Evolutionary conservation across 2,888 invertebrate species (phyloP).

Genomic region (Caenorhabditis virilis): DNA sequence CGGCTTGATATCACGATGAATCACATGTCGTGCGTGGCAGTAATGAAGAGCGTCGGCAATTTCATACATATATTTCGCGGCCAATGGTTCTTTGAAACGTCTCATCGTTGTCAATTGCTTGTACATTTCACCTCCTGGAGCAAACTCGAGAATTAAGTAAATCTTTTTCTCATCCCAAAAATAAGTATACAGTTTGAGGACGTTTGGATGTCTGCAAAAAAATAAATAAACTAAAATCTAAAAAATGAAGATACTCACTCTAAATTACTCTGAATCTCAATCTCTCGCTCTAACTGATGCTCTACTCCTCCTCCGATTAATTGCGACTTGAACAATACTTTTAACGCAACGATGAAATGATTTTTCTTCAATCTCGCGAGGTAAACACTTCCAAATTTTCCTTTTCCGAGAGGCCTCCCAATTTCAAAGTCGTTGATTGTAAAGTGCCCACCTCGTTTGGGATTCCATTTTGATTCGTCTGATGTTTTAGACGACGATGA

Average conservation of each 20-base stretch:
- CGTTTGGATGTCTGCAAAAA: slow-evolving; percentile 67
- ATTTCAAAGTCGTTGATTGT: slow-evolving; percentile 29
- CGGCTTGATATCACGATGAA: slow-evolving; percentile 67
- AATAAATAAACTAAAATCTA: neutral
- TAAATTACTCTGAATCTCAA: slow-evolving; percentile 85
- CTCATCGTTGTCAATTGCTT: slow-evolving; percentile 60
- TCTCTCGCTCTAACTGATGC: slow-evolving; percentile 91
- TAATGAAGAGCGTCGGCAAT: slow-evolving; percentile 68
- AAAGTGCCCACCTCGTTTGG: neutral
- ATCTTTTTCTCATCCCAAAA: slow-evolving; percentile 69
- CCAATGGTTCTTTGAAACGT: slow-evolving; percentile 63
- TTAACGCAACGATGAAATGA: slow-evolving; percentile 57
- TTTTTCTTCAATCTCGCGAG: slow-evolving; percentile 82
- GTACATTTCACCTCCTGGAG: slow-evolving; percentile 66
- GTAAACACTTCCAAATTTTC: slow-evolving; percentile 96
- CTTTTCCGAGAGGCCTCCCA: slow-evolving; percentile 81
- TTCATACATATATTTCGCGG: slow-evolving; percentile 68
- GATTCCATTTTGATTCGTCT: neutral
- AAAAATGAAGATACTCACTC: slow-evolving; percentile 4
- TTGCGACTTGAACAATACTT: slow-evolving; percentile 81
- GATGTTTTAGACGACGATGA: too few species aligned
- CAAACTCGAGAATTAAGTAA: slow-evolving; percentile 69
- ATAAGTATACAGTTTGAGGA: slow-evolving; percentile 68
- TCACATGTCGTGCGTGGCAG: slow-evolving; percentile 68
- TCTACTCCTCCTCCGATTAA: slow-evolving; percentile 85